A percentile compares a stretch with the other conserved stretches of the same genome.
These are phyloP conservation scores for Pachyrhynchus sulphureomaculatus DNA, from an alignment of 1,140 invertebrate genomes.

Conservation along the genomic window DNA sequence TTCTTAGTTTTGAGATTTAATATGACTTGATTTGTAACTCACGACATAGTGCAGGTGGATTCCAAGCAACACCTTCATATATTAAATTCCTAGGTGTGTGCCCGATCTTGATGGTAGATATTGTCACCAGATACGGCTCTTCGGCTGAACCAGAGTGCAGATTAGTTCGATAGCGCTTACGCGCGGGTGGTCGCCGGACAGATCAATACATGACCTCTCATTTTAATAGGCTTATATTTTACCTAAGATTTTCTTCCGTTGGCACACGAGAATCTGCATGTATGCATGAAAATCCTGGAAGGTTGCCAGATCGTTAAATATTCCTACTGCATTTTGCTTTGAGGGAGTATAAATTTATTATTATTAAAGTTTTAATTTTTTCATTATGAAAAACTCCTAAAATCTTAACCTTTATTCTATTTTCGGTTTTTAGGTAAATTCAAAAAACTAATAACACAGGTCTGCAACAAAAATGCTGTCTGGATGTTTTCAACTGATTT, in stretches of 20 bases:
- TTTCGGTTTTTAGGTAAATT: no score
- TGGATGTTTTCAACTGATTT: no score
- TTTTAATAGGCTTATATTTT: slow-evolving; percentile 51
- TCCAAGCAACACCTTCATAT: slow-evolving; percentile 36
- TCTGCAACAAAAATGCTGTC: no score
- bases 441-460: no score
- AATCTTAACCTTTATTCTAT: no score
- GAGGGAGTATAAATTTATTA: no score
- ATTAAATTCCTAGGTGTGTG: slow-evolving; percentile 50
- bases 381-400: no score
- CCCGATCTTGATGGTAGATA: slow-evolving; percentile 52
- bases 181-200: slow-evolving; percentile 47
- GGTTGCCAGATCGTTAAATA: not conserved
- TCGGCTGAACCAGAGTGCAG: slow-evolving; percentile 42
- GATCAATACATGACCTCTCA: slow-evolving; percentile 47
- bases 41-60: slow-evolving; percentile 22
- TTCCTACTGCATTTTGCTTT: no score
- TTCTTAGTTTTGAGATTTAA: no score
- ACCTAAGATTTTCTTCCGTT: slow-evolving; percentile 34
- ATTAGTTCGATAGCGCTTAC: slow-evolving; percentile 44
- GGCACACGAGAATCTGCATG: slow-evolving; percentile 43
- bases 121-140: slow-evolving; percentile 51
- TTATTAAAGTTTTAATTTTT: no score
- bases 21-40: slow-evolving; percentile 12
- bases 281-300: slow-evolving; percentile 12